Evolutionary conservation across 2,797 vertebrate species (phyloP).

Genomic region (Clarias pachynema): DNA sequence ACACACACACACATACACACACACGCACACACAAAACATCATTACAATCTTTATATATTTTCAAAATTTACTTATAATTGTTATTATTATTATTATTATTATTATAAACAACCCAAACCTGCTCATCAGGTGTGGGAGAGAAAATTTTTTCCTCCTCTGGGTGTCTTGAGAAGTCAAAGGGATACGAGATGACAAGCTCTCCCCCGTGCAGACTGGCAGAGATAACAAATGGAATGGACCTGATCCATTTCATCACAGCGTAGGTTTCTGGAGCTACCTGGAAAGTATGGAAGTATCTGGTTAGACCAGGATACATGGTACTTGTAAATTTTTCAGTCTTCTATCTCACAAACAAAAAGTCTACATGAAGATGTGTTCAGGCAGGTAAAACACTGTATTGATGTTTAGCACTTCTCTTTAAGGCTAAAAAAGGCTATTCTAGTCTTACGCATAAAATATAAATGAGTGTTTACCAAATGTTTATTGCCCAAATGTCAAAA

Average conservation of each 20-base stretch:
- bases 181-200: conserved; percentile 93
- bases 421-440: neutral
- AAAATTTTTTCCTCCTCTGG: conserved; percentile 87
- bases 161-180: conserved; percentile 91
- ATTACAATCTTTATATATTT: neutral
- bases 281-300: neutral
- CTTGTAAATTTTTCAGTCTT: neutral
- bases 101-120: conserved; percentile 72
- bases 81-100: neutral
- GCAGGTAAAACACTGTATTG: neutral
- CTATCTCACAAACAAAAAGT: neutral
- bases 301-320: neutral
- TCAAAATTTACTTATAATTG: neutral
- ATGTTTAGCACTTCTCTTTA: neutral
- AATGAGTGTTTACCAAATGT: neutral
- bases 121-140: conserved; percentile 93
- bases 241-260: conserved; percentile 95
- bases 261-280: conserved; percentile 96
- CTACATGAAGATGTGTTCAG: neutral
- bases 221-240: conserved; percentile 87
- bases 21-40: conserved; percentile 17
- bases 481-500: neutral
- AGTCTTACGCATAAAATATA: neutral
- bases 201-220: conserved; percentile 96
- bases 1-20: neutral